These are phyloP conservation scores for Trogon melanurus DNA, from an alignment of 2,113 vertebrate species.

Conservation along the genomic window DNA sequence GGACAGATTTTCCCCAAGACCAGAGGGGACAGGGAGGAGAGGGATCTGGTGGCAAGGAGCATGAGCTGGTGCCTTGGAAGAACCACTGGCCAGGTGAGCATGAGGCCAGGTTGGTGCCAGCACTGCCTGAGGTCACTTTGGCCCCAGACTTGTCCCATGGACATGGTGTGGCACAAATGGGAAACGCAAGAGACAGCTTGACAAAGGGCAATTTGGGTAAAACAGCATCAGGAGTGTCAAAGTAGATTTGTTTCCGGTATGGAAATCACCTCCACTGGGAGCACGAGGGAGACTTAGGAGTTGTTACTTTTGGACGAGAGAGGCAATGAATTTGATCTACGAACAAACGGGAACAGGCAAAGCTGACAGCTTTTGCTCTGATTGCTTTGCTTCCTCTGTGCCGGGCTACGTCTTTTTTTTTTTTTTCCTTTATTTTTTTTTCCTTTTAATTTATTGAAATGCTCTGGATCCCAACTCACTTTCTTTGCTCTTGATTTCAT, in stretches of 20 bases:
- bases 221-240: neutral
- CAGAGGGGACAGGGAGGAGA: neutral
- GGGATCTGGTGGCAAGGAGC: neutral
- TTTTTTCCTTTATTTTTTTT: neutral
- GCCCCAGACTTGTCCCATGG: neutral
- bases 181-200: rapidly evolving
- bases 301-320: conserved; percentile 25
- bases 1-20: neutral
- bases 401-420: neutral
- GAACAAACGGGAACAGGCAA: conserved; percentile 35
- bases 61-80: neutral
- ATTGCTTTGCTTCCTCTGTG: conserved; percentile 28
- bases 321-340: conserved; percentile 35
- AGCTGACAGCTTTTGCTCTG: conserved; percentile 43
- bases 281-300: neutral
- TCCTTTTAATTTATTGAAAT: conserved; percentile 57
- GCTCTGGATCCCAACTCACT: conserved; percentile 38
- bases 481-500: conserved; percentile 40
- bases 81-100: rapidly evolving
- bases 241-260: conserved; percentile 26
- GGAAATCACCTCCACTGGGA: conserved; percentile 34
- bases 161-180: neutral
- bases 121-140: neutral
- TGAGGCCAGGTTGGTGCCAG: neutral
- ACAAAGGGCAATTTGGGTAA: conserved; percentile 8